Conservation (phyloP, 37 sponge, comb jelly and placozoan species). For the Dysidea cf. avara region DNA sequence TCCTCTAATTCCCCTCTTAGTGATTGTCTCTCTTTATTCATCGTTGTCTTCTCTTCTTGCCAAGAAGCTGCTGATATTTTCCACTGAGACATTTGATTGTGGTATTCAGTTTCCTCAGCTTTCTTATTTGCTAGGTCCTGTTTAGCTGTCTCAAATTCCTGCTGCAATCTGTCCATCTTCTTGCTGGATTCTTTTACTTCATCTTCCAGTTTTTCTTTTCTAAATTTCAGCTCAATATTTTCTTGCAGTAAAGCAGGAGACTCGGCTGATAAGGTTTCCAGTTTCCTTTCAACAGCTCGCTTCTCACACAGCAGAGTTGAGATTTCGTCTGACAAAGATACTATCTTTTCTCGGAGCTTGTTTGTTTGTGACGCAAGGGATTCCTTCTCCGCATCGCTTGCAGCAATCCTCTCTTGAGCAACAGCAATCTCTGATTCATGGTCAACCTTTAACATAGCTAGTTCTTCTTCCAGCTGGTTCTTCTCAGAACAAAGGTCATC, state of each 20-base stretch:
- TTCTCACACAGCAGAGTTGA: conserved; percentile 10
- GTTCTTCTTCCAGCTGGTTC: conserved; percentile 1
- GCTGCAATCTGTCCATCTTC: conserved; percentile 16
- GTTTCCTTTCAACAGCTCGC: conserved; percentile 18
- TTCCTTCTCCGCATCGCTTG: neutral
- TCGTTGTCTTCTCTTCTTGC: neutral
- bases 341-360: neutral
- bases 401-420: neutral
- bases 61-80: too few species aligned
- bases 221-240: conserved; percentile 37
- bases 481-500: conserved; percentile 22
- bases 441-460: neutral
- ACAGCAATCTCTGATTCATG: neutral
- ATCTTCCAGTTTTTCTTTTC: too few species aligned
- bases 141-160: neutral
- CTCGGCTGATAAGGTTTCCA: conserved; percentile 11
- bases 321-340: conserved; percentile 11
- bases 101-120: conserved; percentile 3
- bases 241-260: conserved; percentile 44
- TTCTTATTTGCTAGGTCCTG: conserved; percentile 5
- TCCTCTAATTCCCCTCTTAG: too few species aligned
- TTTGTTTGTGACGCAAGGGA: neutral
- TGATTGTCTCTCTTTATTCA: too few species aligned
- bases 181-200: conserved; percentile 3
- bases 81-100: too few species aligned